phyloP scores from a whole-genome alignment of 1,140 invertebrate species.

The Tetraneura akinire region DNA sequence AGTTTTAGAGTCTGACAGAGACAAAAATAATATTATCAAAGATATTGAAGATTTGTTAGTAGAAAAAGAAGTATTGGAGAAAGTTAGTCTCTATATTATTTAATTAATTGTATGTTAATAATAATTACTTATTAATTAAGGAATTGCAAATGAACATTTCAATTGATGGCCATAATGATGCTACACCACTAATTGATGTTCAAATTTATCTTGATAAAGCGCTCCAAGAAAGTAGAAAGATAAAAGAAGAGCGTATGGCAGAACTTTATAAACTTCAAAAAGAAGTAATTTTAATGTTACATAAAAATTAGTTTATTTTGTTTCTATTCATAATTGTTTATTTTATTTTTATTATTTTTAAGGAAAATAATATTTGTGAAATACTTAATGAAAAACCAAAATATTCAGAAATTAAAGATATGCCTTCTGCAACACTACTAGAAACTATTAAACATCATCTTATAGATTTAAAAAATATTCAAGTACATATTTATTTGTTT shows the following conservation, averaged over 20 bases:
- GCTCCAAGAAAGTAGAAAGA: conserved; percentile 23
- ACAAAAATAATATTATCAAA: conserved; percentile 45
- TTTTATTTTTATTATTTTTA: neutral
- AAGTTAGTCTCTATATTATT: neutral
- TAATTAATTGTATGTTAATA: neutral
- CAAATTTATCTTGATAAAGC: conserved; percentile 46
- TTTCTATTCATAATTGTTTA: neutral
- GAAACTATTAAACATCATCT: conserved; percentile 39
- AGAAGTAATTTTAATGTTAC: conserved; percentile 27
- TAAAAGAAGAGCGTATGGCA: conserved; percentile 46
- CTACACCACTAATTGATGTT: conserved; percentile 41
- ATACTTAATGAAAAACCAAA: conserved; percentile 27
- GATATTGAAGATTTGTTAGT: conserved; percentile 41
- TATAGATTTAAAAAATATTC: conserved; percentile 34
- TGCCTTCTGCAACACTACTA: conserved; percentile 29
- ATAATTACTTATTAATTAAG: neutral
- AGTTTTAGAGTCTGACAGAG: conserved; percentile 30
- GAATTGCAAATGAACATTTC: conserved; percentile 29
- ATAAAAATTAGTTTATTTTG: neutral
- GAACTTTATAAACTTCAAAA: conserved; percentile 36
- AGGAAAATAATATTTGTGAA: conserved; percentile 44
- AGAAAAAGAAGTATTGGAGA: conserved; percentile 37
- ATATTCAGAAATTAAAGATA: neutral
- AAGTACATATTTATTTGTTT: conserved; percentile 26
- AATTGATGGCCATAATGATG: conserved; percentile 43